Evolutionary conservation across 2,113 vertebrate species (phyloP).

Genomic region (Labeo rohita): DNA sequence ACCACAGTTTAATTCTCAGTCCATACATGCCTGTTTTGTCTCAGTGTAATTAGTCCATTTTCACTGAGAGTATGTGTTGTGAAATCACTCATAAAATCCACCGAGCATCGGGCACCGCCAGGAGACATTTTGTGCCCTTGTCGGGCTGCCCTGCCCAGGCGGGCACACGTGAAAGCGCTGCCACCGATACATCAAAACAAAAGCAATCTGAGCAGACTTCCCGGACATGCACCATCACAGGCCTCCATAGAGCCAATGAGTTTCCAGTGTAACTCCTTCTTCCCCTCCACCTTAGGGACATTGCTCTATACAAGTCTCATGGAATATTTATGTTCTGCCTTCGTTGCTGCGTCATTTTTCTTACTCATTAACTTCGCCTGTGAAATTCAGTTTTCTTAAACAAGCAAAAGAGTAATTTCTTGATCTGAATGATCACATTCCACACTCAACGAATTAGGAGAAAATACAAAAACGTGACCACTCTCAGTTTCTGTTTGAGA

Average conservation of each 20-base stretch:
- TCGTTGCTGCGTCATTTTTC: not conserved
- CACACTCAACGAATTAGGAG: not conserved
- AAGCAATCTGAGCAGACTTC: constrained; percentile 41
- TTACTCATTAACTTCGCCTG: not conserved
- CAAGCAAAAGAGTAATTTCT: not conserved
- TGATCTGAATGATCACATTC: not conserved
- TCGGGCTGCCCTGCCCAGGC: not conserved
- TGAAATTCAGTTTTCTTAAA: not conserved
- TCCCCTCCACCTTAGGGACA: not conserved
- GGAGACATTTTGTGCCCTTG: constrained; percentile 30
- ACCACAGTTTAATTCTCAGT: not conserved
- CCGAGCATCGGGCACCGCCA: constrained; percentile 21
- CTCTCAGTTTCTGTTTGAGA: not conserved
- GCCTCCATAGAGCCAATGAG: constrained; percentile 44
- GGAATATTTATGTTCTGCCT: not conserved
- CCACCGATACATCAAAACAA: constrained; percentile 56
- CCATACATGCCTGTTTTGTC: not conserved
- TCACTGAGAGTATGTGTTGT: constrained; percentile 41
- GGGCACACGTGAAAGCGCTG: constrained; percentile 18
- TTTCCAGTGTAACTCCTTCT: not conserved
- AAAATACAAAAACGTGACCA: not conserved
- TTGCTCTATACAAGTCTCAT: not conserved
- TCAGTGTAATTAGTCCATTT: constrained; percentile 44
- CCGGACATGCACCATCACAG: not conserved
- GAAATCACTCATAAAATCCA: constrained; percentile 48